Base-by-base conservation (phyloP, 2,797 vertebrate genomes). In the Melanotaenia pygmaea region DNA sequence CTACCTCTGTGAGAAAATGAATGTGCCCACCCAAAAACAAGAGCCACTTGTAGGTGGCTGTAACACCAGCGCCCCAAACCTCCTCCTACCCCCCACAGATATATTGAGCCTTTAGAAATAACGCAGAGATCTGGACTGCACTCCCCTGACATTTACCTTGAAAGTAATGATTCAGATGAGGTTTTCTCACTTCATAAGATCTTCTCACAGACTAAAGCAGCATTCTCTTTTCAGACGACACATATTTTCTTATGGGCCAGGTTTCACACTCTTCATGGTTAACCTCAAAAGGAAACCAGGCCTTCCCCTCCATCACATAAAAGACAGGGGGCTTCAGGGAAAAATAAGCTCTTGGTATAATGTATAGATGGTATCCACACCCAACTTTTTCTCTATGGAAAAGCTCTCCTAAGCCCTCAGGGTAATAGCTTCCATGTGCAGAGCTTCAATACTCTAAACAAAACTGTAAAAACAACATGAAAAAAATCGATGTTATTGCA, bases 361-460 rank as follows among this genome's bases (percentile, higher is more conserved):
- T 72, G 70, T 50, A 70, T 71, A 67, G 83, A 87, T 80, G 67
- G 78, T 78, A 80, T 84, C 72, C 79, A 83, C 68, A 34, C 72
- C 76, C 68, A 71, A 67, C 54, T 59, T 84, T 76, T 82, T 87
- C 82, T 72, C 63, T 35, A 53, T 85, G 80, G 88, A 90, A 89
- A 91, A 84, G 84, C 74, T 77, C 72, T 87, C 83, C 76, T 79
- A 74, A 86, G 76, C 84, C 85, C 89, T 86, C 70, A 57, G 79
- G 70, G 72, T 92, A 94, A 94, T 95, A 80, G 83, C 84, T 92
- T 93, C 91, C 92, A 94, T 91, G 74, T 94, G 93, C 81, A 82
- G 37, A 82, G 78, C 72, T 68, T 66, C 62, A 38, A 85, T 74
- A 85, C 80, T 77, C 80, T 71, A 88, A 90, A 91, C 81, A 89